phyloP scores from a whole-genome alignment of 2,888 invertebrate genomes.

The Clostera curtula region DNA sequence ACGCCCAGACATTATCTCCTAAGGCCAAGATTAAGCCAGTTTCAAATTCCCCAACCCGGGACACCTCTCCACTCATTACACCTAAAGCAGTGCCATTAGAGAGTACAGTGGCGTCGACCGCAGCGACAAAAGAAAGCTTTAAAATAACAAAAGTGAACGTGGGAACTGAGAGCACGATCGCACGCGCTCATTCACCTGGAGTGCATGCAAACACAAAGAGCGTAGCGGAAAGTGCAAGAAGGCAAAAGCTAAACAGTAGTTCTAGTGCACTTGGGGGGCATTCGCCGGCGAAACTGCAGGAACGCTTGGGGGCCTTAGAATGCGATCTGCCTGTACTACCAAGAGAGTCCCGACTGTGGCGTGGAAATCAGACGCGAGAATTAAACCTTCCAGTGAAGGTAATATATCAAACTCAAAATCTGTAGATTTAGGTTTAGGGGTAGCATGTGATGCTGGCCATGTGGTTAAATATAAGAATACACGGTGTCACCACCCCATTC shows the following conservation, averaged over 20 bases:
- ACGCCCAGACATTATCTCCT: constrained; percentile 34
- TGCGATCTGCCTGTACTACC: constrained; percentile 80
- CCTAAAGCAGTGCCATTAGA: constrained; percentile 42
- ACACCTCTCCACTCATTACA: constrained; percentile 33
- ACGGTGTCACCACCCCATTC: too few relatives aligned
- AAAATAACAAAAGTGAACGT: constrained; percentile 52
- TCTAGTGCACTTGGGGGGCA: constrained; percentile 48
- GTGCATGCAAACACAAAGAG: constrained; percentile 52
- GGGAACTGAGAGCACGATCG: constrained; percentile 43
- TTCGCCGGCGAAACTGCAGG: constrained; percentile 72
- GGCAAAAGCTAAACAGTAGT: constrained; percentile 59
- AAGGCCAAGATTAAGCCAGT: constrained; percentile 39
- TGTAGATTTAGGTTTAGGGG: too few relatives aligned
- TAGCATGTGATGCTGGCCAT: too few relatives aligned
- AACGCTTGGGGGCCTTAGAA: constrained; percentile 77
- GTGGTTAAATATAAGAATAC: too few relatives aligned
- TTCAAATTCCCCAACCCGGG: constrained; percentile 37
- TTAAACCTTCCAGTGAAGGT: constrained; percentile 79
- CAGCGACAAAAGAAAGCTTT: constrained; percentile 52
- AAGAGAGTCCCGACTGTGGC: constrained; percentile 79
- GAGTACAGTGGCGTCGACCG: constrained; percentile 40
- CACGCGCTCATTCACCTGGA: constrained; percentile 44
- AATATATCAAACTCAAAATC: too few relatives aligned
- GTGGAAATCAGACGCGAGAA: constrained; percentile 83
- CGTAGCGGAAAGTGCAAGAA: constrained; percentile 56